These are phyloP conservation scores for Halichoeres trimaculatus DNA, from an alignment of 2,113 vertebrate species.

Conservation along the genomic window DNA sequence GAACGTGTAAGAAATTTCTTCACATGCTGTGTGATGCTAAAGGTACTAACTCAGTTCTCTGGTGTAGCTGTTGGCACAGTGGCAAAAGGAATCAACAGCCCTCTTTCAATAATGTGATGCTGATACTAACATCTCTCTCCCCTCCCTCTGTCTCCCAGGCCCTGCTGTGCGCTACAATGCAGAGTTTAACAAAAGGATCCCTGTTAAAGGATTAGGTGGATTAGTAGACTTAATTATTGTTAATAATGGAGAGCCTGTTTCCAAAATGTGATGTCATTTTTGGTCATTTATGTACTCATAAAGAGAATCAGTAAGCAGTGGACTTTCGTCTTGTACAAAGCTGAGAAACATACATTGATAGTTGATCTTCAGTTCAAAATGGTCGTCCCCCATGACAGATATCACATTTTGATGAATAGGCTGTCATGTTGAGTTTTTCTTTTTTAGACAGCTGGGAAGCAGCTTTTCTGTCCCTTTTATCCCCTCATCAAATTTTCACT, in stretches of 20 bases:
- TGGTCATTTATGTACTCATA: not conserved
- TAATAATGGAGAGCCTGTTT: conserved; percentile 36
- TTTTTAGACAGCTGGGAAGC: conserved; percentile 15
- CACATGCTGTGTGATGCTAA: no score
- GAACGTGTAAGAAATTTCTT: no score
- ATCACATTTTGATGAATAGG: conserved; percentile 62
- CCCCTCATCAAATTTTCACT: conserved; percentile 6
- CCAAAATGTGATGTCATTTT: conserved; percentile 53
- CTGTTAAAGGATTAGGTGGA: conserved; percentile 83
- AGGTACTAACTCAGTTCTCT: not conserved
- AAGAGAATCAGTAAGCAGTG: not conserved
- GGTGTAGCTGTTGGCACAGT: not conserved
- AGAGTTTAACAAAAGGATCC: conserved; percentile 83
- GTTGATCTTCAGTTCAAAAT: not conserved
- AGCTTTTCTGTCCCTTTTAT: conserved; percentile 9
- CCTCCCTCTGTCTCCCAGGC: conserved; percentile 78
- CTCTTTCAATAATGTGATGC: not conserved
- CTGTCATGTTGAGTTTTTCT: conserved; percentile 4
- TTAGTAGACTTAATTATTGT: conserved; percentile 32
- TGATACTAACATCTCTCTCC: conserved; percentile 34
- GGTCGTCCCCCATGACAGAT: not conserved
- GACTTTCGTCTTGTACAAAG: not conserved
- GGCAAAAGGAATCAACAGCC: not conserved
- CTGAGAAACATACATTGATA: not conserved
- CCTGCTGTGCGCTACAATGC: conserved; percentile 80